Base-by-base conservation (phyloP, 2,113 vertebrate genomes). In the Sinocyclocheilus maitianheensis region DNA sequence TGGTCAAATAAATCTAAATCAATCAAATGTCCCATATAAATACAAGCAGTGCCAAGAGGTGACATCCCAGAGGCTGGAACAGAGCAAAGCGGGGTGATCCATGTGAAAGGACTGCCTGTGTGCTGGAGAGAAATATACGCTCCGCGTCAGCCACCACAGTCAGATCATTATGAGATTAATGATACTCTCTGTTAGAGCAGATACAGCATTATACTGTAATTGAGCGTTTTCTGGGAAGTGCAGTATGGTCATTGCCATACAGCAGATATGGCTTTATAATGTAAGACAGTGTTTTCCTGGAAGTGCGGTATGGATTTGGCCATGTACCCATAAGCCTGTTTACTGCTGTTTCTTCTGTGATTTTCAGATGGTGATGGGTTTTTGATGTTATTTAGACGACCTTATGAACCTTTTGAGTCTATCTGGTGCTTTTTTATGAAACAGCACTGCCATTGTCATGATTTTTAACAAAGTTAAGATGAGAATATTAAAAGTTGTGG, bases 1-100 rank as follows among this genome's bases (percentile, higher is more conserved):
- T 74, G 1, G 81, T 71, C 26, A 71, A 37, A 92, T 92, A 88
- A 89, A 87, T 91, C 87, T 86, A 85, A 91, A 91, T 93, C 90
- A 91, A 86, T 91, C 88, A 85, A 80, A 79, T 83, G 82, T 90
- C 75, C 34, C 12, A n/a, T 63, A 82, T 67, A 87, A 87, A 80
- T 77, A 76, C 83, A 74, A 86, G 85, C 60, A 48, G 88, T 90
- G 72, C 84, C 85, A 76, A 84, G 88, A 86, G 83, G 78, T 83
- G 86, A 84, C 74, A n/a, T 87, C 74, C 14, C 85, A 78, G 72
- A 63, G 26, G 37, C 63, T 37, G 75, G 88, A 90, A 81, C n/a
- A 84, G 62, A 43, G 43, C n/a, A 63, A 58, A 65, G 58, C 60
- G 40, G 46, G 46, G 26, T 63, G 10, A 83, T 82, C 37, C 69